Evolutionary conservation across 2,797 vertebrate species (phyloP), one percentile per base, ranked within the genome.

Genomic region (Epinephelus coioides): DNA sequence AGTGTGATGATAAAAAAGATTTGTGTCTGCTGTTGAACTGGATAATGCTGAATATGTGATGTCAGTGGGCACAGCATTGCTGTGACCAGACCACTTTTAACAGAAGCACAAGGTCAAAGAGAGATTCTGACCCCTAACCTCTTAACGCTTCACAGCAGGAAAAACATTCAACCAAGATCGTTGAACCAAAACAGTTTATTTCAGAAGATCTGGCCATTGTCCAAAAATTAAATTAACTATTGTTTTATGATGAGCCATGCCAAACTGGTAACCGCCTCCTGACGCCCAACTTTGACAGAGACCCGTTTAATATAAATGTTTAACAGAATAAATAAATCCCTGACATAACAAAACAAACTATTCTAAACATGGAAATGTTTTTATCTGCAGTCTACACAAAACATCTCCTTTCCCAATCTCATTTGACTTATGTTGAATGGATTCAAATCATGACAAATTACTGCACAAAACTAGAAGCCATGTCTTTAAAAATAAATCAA

Each of bases 401-500:
- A 72, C 27, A 72, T 40, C 3, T 44, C 53, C 13, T 53, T 43
- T 57, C 11, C 46, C 51, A 55, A 82, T 76, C 69, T 76, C 5
- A 53, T 67, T 56, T 81, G 72, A 85, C 76, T 78, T 53, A 81
- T 63, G 63, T 69, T 51, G 71, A 75, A 71, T 23, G 23, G 61
- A 69, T 60, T 47, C 69, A 73, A 80, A 69, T 64, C 30, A 82
- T 70, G 53, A 87, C 59, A 73, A 67, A 88, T 81, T 6, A 40
- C 50, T 44, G 23, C 1, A 0, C 19, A 71, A 47, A 61, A 59
- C 46, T 17, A 60, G 43, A 17, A 79, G 69, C 54, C 34, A 25
- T 65, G 68, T 74, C 81, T 87, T 70, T 66, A 77, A 81, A 79
- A 78, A 77, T 30, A 81, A 83, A 73, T 69, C 1, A 73, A 59